Percentiles rank a stretch among this genome's conserved stretches.
Conservation (phyloP, 2,113 vertebrate genomes). For the Nothocercus julius region DNA sequence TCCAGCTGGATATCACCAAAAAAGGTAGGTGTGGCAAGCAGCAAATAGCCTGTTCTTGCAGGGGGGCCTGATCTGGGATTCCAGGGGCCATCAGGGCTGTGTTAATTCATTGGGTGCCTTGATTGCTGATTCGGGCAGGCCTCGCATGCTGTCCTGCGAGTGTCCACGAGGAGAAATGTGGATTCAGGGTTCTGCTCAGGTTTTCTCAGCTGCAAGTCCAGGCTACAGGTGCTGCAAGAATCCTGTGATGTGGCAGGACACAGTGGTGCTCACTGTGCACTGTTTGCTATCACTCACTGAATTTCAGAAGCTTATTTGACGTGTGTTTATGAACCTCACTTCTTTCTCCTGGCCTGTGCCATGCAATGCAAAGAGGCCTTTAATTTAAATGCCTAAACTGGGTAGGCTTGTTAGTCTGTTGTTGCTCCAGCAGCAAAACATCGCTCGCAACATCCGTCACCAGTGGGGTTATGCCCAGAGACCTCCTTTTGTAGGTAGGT, state of each 20-base stretch:
- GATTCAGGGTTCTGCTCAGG: neutral
- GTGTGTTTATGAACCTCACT: neutral
- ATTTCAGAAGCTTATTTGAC: neutral
- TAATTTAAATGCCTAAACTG: neutral
- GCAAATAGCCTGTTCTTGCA: neutral
- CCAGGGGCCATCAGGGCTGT: neutral
- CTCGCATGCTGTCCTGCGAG: neutral
- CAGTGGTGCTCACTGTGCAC: neutral
- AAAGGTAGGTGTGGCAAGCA: conserved; percentile 72
- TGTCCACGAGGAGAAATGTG: neutral
- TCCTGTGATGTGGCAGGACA: neutral
- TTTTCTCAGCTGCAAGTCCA: neutral
- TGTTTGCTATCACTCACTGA: neutral
- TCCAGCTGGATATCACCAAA: conserved; percentile 85
- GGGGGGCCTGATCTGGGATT: neutral
- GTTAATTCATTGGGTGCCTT: neutral
- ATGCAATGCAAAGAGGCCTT: neutral
- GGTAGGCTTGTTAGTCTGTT: neutral
- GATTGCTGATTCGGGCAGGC: neutral
- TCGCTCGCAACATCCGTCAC: neutral
- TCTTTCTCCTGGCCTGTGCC: neutral
- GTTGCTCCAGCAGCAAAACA: neutral
- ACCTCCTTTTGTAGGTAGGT: neutral
- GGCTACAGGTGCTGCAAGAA: neutral
- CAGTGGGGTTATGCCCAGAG: neutral